These are phyloP conservation scores for Phyllotis vaccarum DNA, from an alignment of 2,797 vertebrate genomes.

Conservation along the genomic window DNA sequence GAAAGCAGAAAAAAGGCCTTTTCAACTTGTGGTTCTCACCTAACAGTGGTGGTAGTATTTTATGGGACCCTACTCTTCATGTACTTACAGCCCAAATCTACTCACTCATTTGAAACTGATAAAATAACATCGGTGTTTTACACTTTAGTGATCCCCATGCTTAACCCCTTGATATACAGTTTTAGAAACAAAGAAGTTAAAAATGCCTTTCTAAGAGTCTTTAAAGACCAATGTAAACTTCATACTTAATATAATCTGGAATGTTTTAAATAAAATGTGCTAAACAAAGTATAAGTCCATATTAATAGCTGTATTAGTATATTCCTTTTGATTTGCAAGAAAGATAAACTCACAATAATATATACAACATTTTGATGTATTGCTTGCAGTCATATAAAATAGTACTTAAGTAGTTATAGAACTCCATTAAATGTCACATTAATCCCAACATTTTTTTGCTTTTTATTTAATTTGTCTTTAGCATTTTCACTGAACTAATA, in stretches of 20 bases:
- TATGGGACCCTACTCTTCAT: conserved; percentile 64
- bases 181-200: conserved; percentile 75
- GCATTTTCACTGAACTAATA: background rate
- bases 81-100: conserved; percentile 65
- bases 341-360: background rate
- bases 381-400: background rate
- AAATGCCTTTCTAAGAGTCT: conserved; percentile 41
- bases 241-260: background rate
- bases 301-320: no score
- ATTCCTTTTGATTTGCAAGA: background rate
- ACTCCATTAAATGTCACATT: background rate
- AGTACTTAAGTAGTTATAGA: background rate
- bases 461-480: background rate
- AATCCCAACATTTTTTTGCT: background rate
- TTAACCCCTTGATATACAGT: conserved; percentile 72
- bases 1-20: conserved; percentile 66
- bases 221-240: background rate
- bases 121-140: conserved; percentile 71
- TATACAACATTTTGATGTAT: background rate
- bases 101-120: conserved; percentile 57
- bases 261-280: background rate
- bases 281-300: background rate
- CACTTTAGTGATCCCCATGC: conserved; percentile 66
- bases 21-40: conserved; percentile 60
- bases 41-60: conserved; percentile 69